These are phyloP conservation scores for Alethe castanea DNA, from an alignment of 2,113 vertebrate species.

Conservation along the genomic window DNA sequence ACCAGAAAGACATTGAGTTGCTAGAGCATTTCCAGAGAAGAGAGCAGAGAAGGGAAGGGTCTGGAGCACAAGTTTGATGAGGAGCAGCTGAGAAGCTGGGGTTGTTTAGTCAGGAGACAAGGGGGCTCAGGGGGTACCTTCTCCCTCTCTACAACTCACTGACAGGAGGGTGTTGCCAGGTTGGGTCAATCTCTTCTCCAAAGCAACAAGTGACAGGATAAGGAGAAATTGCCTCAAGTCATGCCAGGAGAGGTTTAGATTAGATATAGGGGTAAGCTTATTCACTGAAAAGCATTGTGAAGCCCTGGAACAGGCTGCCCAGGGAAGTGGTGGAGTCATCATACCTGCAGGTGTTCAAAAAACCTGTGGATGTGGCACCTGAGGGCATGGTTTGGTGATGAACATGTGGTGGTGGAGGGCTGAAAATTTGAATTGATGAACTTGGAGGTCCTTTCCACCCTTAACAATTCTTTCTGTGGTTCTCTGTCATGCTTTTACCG, in stretches of 20 bases:
- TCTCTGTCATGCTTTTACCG: not conserved
- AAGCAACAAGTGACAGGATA: not conserved
- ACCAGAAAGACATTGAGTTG: not conserved
- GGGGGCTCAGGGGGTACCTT: not conserved
- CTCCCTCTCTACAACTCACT: not conserved
- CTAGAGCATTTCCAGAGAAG: not conserved
- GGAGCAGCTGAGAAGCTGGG: not conserved
- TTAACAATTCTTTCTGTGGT: not conserved
- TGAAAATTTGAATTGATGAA: not conserved
- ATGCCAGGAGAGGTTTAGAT: not conserved
- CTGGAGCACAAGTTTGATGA: not conserved
- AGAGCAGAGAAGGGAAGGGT: not conserved
- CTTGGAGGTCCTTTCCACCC: not conserved
- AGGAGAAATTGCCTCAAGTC: not conserved
- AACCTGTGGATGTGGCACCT: not conserved
- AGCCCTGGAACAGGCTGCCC: not conserved
- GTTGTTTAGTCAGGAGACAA: not conserved
- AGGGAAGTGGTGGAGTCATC: not conserved
- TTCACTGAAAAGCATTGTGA: not conserved
- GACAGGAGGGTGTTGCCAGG: not conserved
- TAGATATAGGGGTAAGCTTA: not conserved
- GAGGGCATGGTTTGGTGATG: not conserved
- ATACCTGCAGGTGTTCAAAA: not conserved
- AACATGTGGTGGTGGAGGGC: not conserved
- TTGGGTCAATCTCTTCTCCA: not conserved